A percentile compares a stretch with the other conserved stretches of the same genome.
These are phyloP conservation scores for Erpetoichthys calabaricus DNA, from an alignment of 2,797 vertebrate genomes.

Conservation along the genomic window DNA sequence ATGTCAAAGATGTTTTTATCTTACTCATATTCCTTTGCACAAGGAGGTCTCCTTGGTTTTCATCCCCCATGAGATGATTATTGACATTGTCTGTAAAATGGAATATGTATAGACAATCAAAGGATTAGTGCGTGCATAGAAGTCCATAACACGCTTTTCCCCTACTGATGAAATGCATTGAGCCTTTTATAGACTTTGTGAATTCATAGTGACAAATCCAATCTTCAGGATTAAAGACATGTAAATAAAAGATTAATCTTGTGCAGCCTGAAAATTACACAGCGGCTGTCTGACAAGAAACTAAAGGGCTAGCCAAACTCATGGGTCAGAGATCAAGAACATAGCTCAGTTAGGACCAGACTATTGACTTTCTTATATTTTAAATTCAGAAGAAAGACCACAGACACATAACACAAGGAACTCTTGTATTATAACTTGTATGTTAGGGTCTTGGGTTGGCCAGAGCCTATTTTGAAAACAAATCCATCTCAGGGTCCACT, in stretches of 20 bases:
- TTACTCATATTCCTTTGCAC: slow-evolving; percentile 27
- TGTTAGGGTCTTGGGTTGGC: too few relatives aligned
- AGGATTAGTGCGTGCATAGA: slow-evolving; percentile 46
- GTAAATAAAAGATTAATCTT: slow-evolving; percentile 32
- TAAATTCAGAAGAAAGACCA: too few relatives aligned
- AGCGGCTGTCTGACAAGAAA: slow-evolving; percentile 10
- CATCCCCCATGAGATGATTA: slow-evolving; percentile 34
- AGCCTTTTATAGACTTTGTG: slow-evolving; percentile 25
- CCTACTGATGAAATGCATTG: slow-evolving; percentile 26
- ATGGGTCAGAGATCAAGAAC: too few relatives aligned
- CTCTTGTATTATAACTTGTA: too few relatives aligned
- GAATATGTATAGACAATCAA: slow-evolving; percentile 44
- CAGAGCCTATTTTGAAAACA: too few relatives aligned
- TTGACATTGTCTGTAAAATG: slow-evolving; percentile 45
- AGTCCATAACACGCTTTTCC: slow-evolving; percentile 22
- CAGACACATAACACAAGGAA: too few relatives aligned
- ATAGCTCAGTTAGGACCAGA: too few relatives aligned
- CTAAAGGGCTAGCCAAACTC: slow-evolving; percentile 6
- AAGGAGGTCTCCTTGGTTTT: slow-evolving; percentile 28
- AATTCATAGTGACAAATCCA: slow-evolving; percentile 30
- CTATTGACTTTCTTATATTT: too few relatives aligned
- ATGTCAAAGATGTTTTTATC: slow-evolving; percentile 9
- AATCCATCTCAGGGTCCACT: too few relatives aligned
- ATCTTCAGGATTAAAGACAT: slow-evolving; percentile 23
- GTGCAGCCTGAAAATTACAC: slow-evolving; percentile 19